A percentile compares a stretch with the other conserved stretches of the same genome.
These are phyloP conservation scores for Arenaria interpres DNA, from an alignment of 2,113 vertebrate species.

Conservation along the genomic window DNA sequence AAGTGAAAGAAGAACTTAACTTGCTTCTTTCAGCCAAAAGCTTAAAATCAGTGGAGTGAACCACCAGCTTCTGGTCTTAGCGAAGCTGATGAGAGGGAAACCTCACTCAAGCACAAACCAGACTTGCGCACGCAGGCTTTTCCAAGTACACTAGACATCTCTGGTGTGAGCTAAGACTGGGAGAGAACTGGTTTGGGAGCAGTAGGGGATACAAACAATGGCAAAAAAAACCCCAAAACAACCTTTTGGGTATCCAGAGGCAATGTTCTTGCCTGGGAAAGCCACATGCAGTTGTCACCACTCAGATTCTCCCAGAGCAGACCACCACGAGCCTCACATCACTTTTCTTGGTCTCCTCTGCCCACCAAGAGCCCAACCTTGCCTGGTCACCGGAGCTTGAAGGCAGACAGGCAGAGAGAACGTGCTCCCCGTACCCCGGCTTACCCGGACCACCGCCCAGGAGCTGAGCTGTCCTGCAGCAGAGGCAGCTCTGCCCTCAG, in stretches of 20 bases:
- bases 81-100: neutral
- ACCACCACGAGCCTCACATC: neutral
- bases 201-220: neutral
- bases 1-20: conserved; percentile 9
- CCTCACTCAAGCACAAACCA: neutral
- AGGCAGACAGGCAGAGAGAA: neutral
- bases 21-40: neutral
- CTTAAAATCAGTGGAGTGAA: neutral
- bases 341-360: neutral
- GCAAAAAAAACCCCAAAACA: neutral
- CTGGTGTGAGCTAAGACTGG: neutral
- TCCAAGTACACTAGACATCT: neutral
- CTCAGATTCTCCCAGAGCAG: fast-evolving
- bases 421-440: fast-evolving
- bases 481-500: neutral
- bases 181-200: neutral
- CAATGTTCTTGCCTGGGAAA: neutral
- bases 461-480: neutral
- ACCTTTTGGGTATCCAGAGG: fast-evolving
- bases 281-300: neutral
- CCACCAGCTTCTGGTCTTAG: neutral
- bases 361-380: neutral
- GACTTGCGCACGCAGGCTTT: neutral
- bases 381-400: fast-evolving
- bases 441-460: neutral